Evolutionary conservation across 1,140 invertebrate genomes (phyloP).

Genomic region (Stegodyphus dumicola): DNA sequence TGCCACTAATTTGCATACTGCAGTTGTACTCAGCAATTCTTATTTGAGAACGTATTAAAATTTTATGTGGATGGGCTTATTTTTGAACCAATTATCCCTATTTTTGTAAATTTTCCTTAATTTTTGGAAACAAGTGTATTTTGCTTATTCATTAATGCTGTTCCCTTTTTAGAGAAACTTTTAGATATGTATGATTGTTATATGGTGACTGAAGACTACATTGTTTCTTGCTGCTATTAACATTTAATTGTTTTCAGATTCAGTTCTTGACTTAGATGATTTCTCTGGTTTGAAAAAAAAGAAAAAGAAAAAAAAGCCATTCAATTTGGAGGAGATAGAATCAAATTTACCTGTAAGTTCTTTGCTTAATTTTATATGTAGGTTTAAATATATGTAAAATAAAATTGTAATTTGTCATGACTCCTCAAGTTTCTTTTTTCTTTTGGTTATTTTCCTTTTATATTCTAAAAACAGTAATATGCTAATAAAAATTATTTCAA

Average conservation of each 20-base stretch:
- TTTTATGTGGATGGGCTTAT: too few species aligned
- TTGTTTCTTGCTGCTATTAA: not conserved
- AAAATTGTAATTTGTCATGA: too few species aligned
- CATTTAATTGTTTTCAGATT: constrained; percentile 57
- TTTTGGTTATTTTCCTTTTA: not conserved
- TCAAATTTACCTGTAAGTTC: constrained; percentile 66
- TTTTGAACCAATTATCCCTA: too few species aligned
- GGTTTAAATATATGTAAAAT: not conserved
- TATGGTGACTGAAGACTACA: not conserved
- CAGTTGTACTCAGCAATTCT: too few species aligned
- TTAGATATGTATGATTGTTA: not conserved
- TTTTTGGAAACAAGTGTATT: too few species aligned
- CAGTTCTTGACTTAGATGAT: constrained; percentile 64
- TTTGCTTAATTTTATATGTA: not conserved
- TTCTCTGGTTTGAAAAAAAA: constrained; percentile 68
- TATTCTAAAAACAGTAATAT: not conserved
- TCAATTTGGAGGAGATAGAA: constrained; percentile 66
- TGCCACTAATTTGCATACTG: too few species aligned
- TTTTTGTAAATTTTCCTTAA: too few species aligned
- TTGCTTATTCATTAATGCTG: not conserved
- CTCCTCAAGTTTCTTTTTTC: not conserved
- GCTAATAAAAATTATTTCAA: not conserved
- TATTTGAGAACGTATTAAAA: too few species aligned
- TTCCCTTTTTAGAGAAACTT: not conserved
- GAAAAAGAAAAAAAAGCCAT: constrained; percentile 67